Percentiles rank a stretch among this genome's conserved stretches.
phyloP scores from a whole-genome alignment of 2,113 vertebrate species.

The Fregata magnificens region DNA sequence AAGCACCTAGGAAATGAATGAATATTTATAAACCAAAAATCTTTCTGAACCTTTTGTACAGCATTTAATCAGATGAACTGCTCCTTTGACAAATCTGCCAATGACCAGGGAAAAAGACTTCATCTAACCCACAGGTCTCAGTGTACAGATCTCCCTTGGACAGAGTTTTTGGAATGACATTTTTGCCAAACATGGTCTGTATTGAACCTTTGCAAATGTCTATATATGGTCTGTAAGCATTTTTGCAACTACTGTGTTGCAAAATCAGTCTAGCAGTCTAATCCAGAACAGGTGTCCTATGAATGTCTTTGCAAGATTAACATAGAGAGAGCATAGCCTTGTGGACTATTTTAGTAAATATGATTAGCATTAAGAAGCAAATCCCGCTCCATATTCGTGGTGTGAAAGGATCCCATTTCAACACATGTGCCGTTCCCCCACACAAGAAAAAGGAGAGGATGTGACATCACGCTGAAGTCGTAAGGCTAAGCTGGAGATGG shows the following conservation, averaged over 20 bases:
- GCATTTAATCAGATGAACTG: neutral
- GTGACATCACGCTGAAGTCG: neutral
- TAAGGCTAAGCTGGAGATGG: neutral
- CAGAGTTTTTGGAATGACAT: neutral
- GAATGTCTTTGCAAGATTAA: constrained; percentile 37
- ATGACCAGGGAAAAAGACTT: neutral
- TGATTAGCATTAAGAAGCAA: constrained; percentile 32
- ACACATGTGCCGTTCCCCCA: neutral
- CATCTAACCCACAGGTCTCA: neutral
- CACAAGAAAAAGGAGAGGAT: neutral
- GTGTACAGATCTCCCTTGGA: neutral
- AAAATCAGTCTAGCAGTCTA: constrained; percentile 39
- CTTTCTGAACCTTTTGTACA: neutral
- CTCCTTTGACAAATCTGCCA: neutral
- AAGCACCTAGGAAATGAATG: neutral
- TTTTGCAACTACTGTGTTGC: constrained; percentile 23
- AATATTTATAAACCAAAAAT: neutral
- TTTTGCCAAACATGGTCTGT: constrained; percentile 9
- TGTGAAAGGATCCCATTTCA: constrained; percentile 30
- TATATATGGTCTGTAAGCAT: constrained; percentile 37
- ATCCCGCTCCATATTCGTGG: neutral
- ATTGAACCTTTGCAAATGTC: constrained; percentile 11
- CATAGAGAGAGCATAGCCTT: neutral
- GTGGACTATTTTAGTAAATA: neutral
- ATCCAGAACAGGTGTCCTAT: constrained; percentile 58